These are phyloP conservation scores for Eupithecia exiguata DNA, from an alignment of 2,888 invertebrate species.

Conservation along the genomic window DNA sequence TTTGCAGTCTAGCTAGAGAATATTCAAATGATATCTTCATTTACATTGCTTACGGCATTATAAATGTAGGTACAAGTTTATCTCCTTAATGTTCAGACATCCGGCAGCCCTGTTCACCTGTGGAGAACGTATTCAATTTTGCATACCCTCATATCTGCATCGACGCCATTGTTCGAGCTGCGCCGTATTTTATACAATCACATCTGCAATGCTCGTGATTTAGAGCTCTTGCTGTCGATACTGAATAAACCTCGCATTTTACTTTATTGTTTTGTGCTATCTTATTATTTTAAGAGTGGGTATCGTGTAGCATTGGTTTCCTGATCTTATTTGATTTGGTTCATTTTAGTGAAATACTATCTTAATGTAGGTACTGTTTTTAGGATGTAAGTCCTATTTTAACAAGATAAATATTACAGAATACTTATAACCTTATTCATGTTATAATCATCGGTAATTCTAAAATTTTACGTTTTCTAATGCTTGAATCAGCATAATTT, in stretches of 20 bases:
- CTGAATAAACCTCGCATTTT: constrained; percentile 18
- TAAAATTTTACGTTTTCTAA: neutral
- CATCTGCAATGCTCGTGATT: constrained; percentile 43
- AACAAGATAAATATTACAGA: neutral
- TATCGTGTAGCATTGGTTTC: neutral
- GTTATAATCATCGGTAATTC: neutral
- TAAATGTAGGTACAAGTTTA: neutral
- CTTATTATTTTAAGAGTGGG: neutral
- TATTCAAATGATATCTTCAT: neutral
- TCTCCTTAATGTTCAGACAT: neutral
- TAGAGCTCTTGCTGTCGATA: constrained; percentile 36
- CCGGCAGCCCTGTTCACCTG: constrained; percentile 53
- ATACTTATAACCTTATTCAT: neutral
- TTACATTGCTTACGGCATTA: neutral
- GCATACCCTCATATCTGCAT: constrained; percentile 71
- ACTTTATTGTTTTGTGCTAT: constrained; percentile 9
- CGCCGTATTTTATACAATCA: constrained; percentile 45
- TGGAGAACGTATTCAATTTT: constrained; percentile 71
- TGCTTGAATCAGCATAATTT: neutral
- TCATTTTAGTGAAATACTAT: neutral
- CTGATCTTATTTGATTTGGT: neutral
- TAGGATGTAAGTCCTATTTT: neutral
- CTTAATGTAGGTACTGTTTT: neutral
- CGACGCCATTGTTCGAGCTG: constrained; percentile 47
- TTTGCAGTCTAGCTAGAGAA: too few relatives aligned